Conservation (phyloP, 2,113 vertebrate species). For the Leptobrachium ailaonicum region DNA sequence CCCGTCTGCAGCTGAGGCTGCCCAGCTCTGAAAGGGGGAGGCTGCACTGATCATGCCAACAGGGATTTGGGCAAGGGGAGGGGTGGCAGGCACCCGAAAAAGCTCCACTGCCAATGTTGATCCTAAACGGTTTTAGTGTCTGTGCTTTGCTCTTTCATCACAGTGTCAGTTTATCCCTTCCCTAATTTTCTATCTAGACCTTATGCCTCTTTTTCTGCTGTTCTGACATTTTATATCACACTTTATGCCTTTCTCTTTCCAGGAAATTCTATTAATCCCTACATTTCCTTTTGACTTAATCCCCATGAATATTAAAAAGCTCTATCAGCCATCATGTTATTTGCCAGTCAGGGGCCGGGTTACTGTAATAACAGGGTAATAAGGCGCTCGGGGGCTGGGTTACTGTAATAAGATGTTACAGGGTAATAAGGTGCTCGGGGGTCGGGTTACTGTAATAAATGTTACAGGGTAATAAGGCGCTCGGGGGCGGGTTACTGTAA, state of each 20-base stretch:
- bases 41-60: slow-evolving; percentile 27
- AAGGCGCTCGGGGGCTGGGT: slow-evolving; percentile 2
- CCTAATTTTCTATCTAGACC: no score
- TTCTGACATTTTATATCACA: no score
- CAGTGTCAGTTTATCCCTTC: neutral
- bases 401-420: neutral
- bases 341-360: neutral
- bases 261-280: neutral
- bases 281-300: neutral
- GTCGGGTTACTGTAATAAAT: no score
- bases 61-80: slow-evolving; percentile 41
- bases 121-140: slow-evolving; percentile 32
- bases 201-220: no score
- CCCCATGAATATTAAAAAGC: neutral
- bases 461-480: no score
- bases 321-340: no score
- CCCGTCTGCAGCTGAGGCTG: slow-evolving; percentile 47
- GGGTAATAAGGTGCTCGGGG: no score
- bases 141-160: neutral
- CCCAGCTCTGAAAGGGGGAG: slow-evolving; percentile 19
- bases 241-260: no score
- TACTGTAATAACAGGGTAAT: neutral
- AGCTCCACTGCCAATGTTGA: slow-evolving; percentile 28
- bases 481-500: no score
- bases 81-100: slow-evolving; percentile 37